A percentile compares a stretch with the other conserved stretches of the same genome.
These are phyloP conservation scores for Pimephales promelas DNA, from an alignment of 2,113 vertebrate species.

Conservation along the genomic window DNA sequence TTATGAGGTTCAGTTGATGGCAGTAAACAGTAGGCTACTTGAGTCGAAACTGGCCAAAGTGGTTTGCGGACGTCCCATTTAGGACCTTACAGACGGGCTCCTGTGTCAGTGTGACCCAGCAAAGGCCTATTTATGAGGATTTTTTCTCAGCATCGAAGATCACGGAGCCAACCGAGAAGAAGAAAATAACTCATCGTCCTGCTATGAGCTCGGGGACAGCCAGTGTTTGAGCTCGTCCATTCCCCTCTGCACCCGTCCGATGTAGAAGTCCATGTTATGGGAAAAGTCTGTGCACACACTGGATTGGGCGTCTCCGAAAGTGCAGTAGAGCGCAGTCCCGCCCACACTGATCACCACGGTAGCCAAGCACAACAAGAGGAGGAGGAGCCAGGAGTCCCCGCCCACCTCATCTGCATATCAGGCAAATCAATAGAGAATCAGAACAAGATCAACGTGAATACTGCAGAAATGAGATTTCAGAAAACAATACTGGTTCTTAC, in stretches of 20 bases:
- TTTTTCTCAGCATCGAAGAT: conserved; percentile 6
- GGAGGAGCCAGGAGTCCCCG: conserved; percentile 90
- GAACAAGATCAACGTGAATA: not conserved
- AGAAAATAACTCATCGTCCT: conserved; percentile 22
- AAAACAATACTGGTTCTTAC: conserved; percentile 65
- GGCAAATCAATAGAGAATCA: not conserved
- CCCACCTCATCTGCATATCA: conserved; percentile 83
- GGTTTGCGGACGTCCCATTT: conserved; percentile 1
- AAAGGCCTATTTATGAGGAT: not conserved
- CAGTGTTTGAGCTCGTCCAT: conserved; percentile 86
- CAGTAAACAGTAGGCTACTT: conserved; percentile 51
- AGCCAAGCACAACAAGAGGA: conserved; percentile 90
- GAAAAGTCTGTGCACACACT: conserved; percentile 94
- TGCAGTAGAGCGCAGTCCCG: conserved; percentile 95
- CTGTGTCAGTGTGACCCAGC: not conserved
- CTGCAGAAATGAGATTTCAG: not conserved
- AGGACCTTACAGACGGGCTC: not conserved
- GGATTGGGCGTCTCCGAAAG: conserved; percentile 88
- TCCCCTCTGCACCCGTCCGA: conserved; percentile 83
- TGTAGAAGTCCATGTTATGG: conserved; percentile 91
- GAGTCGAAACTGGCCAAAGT: conserved; percentile 40
- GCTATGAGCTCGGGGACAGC: conserved; percentile 81
- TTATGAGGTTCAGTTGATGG: conserved; percentile 48
- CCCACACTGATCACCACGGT: conserved; percentile 96
- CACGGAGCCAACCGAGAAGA: not conserved